A percentile compares a stretch with the other conserved stretches of the same genome.
Conservation (phyloP, 2,113 vertebrate species). For the Tenebrosternarchus preto region DNA sequence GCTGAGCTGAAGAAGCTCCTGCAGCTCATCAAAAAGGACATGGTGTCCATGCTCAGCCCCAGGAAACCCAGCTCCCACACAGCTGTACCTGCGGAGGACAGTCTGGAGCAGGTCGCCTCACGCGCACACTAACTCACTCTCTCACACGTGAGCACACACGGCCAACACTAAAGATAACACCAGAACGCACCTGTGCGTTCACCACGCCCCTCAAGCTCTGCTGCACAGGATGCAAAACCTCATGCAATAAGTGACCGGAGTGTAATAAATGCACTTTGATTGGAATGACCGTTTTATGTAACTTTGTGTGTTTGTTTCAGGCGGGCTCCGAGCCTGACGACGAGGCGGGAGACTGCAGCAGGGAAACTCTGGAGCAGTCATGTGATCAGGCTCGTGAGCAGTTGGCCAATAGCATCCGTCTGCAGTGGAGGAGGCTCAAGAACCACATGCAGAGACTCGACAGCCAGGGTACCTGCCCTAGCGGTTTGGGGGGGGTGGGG, state of each 20-base stretch:
- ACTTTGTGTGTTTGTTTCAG: conserved; percentile 62
- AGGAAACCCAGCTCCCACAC: conserved; percentile 68
- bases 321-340: conserved; percentile 83
- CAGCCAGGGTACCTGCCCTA: conserved; percentile 82
- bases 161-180: no score
- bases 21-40: conserved; percentile 97
- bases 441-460: conserved; percentile 91
- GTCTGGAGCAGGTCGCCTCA: conserved; percentile 74
- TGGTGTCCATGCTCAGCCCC: conserved; percentile 89
- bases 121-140: not conserved
- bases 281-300: not conserved
- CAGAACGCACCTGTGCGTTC: no score
- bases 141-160: not conserved
- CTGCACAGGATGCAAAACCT: no score
- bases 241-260: no score
- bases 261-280: no score
- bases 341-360: conserved; percentile 77
- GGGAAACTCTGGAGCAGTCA: conserved; percentile 87
- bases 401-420: conserved; percentile 94
- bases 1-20: conserved; percentile 94
- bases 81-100: conserved; percentile 64
- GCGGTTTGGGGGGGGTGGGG: not conserved
- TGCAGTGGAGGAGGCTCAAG: conserved; percentile 94
- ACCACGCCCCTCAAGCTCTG: no score
- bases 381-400: conserved; percentile 91